phyloP scores from a whole-genome alignment of 92 coral and sea anemone genomes.

The Siderastrea siderea region DNA sequence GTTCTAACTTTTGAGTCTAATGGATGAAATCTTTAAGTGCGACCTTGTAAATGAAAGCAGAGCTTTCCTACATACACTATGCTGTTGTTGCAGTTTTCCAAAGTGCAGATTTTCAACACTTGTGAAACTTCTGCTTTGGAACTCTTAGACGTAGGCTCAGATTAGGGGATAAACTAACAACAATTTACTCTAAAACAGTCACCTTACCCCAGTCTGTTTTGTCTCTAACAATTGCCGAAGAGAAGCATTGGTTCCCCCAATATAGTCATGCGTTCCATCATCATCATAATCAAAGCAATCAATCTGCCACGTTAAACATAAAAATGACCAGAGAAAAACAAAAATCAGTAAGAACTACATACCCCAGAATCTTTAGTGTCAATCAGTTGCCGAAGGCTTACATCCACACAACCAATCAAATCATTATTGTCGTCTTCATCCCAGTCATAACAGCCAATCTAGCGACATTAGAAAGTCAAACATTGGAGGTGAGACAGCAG shows the following conservation, averaged over 20 bases:
- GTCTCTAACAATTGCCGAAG: conserved; percentile 74
- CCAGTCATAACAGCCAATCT: conserved; percentile 93
- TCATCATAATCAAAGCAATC: conserved; percentile 89
- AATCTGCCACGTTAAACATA: conserved; percentile 69
- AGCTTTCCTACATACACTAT: too few species aligned
- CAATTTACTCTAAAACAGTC: neutral
- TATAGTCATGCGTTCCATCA: conserved; percentile 90
- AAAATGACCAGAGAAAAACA: neutral
- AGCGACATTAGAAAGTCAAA: neutral
- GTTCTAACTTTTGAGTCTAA: too few species aligned
- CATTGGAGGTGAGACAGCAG: too few species aligned
- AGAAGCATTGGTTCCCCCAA: conserved; percentile 72
- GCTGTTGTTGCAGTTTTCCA: too few species aligned
- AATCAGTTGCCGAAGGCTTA: conserved; percentile 79
- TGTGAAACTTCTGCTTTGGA: too few species aligned
- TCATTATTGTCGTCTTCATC: conserved; percentile 94
- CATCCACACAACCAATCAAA: conserved; percentile 89
- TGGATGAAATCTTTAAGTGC: too few species aligned
- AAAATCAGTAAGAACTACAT: conserved; percentile 51
- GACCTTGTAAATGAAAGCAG: too few species aligned
- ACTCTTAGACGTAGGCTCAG: too few species aligned
- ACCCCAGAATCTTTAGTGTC: conserved; percentile 89
- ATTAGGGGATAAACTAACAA: neutral
- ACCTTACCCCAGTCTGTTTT: conserved; percentile 81
- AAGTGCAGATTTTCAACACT: too few species aligned